phyloP scores from a whole-genome alignment of 2,888 invertebrate species.

The Cynaeus angustus region DNA sequence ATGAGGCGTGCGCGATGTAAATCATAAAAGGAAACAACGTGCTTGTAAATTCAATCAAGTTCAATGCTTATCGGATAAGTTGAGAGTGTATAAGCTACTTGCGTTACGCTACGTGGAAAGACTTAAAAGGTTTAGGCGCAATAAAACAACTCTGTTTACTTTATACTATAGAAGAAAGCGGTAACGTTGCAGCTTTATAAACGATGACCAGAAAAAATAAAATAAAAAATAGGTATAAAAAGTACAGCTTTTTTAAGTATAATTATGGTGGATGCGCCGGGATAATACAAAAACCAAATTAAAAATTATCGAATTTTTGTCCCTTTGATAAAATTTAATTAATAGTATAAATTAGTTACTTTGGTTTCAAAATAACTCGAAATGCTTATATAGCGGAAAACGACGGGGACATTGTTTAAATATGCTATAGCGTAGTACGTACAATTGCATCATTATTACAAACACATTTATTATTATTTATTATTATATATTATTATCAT shows the following conservation, averaged over 20 bases:
- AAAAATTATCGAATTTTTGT: too few species aligned
- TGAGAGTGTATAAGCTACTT: constrained; percentile 52
- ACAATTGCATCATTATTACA: too few species aligned
- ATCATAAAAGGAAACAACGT: constrained; percentile 55
- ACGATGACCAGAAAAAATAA: background rate
- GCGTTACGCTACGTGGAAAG: constrained; percentile 41
- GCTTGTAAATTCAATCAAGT: constrained; percentile 58
- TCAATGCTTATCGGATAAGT: constrained; percentile 55
- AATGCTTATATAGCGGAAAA: too few species aligned
- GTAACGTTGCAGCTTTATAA: background rate
- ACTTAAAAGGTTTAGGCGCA: constrained; percentile 17
- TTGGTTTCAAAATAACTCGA: too few species aligned
- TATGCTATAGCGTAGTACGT: too few species aligned
- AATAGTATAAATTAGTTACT: too few species aligned
- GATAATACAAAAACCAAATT: background rate
- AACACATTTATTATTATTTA: too few species aligned
- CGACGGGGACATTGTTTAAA: too few species aligned
- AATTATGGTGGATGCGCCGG: constrained; percentile 25
- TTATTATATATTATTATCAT: too few species aligned
- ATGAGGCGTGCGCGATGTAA: constrained; percentile 52
- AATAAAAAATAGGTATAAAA: too few species aligned
- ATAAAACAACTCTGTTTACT: constrained; percentile 12
- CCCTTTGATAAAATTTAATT: too few species aligned
- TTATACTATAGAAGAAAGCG: background rate
- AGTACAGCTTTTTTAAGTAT: too few species aligned